Evolutionary conservation across 2,888 invertebrate genomes (phyloP), one percentile per base, ranked within the genome.

Genomic region (Frankliniella intonsa): DNA sequence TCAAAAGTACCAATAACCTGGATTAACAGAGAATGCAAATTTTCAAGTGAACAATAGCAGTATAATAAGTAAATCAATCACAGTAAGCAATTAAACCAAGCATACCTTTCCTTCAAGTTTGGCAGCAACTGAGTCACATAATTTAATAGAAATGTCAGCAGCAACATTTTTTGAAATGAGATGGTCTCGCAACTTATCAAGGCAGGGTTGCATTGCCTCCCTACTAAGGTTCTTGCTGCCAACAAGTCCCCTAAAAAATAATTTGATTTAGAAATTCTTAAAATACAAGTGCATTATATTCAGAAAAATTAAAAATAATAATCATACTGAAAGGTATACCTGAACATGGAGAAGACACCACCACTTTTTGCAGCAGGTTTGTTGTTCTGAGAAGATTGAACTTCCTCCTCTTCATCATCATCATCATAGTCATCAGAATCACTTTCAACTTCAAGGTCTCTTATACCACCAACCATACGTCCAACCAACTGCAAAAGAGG

Each of bases 131-230:
- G 97, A 97, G 82, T 97, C 95, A 87, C 98, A 98, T 49, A 99
- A 90, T 87, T 97, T 98, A 84, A 91, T 91, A 0, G 99, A 94
- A 86, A 99, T 98, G 86, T 99, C 99, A 0, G 97, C 89, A 17
- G 99, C 99, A 0, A 99, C 99, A 88, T 99, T 99, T 89, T 99
- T 99, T 0, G 92, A 90, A 85, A 99, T 98, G 82, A 99, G 91
- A 87, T 98, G 98, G 88, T 99, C 98, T 83, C 94, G 94, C 89
- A 99, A 90, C 88, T 98, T 97, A 81, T 98, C 98, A 85, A 99
- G 89, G 38, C 93, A 95, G 0, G 97, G 95, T 81, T 91, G 90
- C 91, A 99, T 93, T 84, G 95, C 94, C 76, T 93, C 93, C 2
- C 90, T 90, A 0, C 94, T 92, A 83, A 99, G 89, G 79, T 94